phyloP scores from a whole-genome alignment of 1,140 invertebrate species.

The Pinna nobilis region DNA sequence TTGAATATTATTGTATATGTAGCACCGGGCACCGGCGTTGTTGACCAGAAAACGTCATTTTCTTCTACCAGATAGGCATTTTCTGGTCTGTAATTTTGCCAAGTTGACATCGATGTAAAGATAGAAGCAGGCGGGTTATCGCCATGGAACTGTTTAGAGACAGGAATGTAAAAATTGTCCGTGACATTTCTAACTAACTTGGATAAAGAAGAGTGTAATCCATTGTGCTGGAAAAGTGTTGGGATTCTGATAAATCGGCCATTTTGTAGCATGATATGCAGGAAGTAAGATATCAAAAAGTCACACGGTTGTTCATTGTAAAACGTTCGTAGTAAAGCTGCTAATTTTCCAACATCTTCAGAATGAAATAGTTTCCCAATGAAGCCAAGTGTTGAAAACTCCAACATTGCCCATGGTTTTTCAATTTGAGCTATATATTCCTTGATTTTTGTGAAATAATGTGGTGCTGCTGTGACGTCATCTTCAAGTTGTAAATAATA shows the following conservation, averaged over 20 bases:
- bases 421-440: conserved; percentile 80
- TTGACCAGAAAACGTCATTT: conserved; percentile 17
- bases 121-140: conserved; percentile 8
- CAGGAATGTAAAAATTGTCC: background rate
- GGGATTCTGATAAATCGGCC: background rate
- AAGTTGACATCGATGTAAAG: conserved; percentile 5
- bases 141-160: background rate
- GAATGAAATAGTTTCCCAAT: conserved; percentile 89
- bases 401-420: conserved; percentile 88
- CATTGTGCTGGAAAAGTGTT: conserved; percentile 3
- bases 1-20: conserved; percentile 9
- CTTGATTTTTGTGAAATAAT: conserved; percentile 88
- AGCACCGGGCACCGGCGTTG: background rate
- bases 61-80: conserved; percentile 1
- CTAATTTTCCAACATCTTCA: conserved; percentile 87
- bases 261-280: conserved; percentile 8
- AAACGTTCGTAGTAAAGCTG: conserved; percentile 94
- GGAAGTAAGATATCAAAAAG: conserved; percentile 71
- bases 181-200: conserved; percentile 1
- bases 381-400: conserved; percentile 87
- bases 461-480: conserved; percentile 88
- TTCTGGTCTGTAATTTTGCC: background rate
- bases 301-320: conserved; percentile 96
- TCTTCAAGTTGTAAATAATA: conserved; percentile 84
- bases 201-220: background rate